phyloP scores from a whole-genome alignment of 2,888 invertebrate species.

The Alitta virens region DNA sequence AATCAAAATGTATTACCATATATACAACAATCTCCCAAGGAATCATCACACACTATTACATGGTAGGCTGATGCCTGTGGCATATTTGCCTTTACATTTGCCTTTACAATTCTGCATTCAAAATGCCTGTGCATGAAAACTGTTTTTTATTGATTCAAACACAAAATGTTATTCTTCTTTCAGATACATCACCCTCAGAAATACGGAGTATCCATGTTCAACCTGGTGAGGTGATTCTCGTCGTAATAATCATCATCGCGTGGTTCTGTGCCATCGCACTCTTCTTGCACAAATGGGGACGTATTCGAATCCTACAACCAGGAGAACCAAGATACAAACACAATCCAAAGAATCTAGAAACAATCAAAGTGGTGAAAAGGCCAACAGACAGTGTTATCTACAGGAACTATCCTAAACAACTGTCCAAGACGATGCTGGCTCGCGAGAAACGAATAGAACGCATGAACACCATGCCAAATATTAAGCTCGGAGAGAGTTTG shows the following conservation, averaged over 20 bases:
- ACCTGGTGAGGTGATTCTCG: slow-evolving; percentile 26
- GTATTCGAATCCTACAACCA: slow-evolving; percentile 50
- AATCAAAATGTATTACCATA: too few relatives aligned
- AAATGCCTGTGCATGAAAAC: too few relatives aligned
- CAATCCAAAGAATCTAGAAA: slow-evolving; percentile 50
- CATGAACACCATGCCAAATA: slow-evolving; percentile 34
- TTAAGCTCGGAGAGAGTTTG: slow-evolving; percentile 19
- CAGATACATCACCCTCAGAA: neutral
- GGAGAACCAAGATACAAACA: slow-evolving; percentile 48
- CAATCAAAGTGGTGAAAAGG: slow-evolving; percentile 47
- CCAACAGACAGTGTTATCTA: slow-evolving; percentile 55
- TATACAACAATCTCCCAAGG: too few relatives aligned
- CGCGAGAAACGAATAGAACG: slow-evolving; percentile 28
- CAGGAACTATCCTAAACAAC: slow-evolving; percentile 41
- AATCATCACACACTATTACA: too few relatives aligned
- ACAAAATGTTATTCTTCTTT: too few relatives aligned
- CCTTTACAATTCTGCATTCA: too few relatives aligned
- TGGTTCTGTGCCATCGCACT: slow-evolving; percentile 49
- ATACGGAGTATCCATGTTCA: slow-evolving; percentile 1
- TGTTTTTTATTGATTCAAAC: too few relatives aligned
- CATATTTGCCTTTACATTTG: too few relatives aligned
- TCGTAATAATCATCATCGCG: slow-evolving; percentile 26
- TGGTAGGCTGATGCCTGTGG: too few relatives aligned
- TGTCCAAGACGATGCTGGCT: slow-evolving; percentile 27
- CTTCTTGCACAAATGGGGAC: slow-evolving; percentile 53